phyloP scores from a whole-genome alignment of 1,140 invertebrate species.

The Heliconius hermathena region DNA sequence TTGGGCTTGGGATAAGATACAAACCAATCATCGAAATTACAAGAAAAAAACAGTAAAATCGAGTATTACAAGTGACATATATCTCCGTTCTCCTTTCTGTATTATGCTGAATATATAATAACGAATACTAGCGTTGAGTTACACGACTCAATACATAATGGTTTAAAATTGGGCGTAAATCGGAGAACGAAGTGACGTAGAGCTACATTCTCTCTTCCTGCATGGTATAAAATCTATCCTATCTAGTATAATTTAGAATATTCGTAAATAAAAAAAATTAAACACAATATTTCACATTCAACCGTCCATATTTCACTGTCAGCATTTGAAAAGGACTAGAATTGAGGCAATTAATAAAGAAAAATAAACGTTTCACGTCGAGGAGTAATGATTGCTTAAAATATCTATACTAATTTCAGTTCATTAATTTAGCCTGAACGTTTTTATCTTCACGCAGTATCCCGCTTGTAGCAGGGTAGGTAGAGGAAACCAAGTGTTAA shows the following conservation, averaged over 20 bases:
- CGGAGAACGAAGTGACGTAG: too few species aligned
- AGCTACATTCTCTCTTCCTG: too few species aligned
- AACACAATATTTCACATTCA: conserved; percentile 4
- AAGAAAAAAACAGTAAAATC: too few species aligned
- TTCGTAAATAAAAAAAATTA: conserved; percentile 3
- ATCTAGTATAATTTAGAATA: too few species aligned
- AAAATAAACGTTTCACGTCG: conserved; percentile 23
- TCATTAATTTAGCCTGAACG: not conserved
- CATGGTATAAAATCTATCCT: too few species aligned
- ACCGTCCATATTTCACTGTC: conserved; percentile 15
- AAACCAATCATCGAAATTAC: too few species aligned
- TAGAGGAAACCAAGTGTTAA: not conserved
- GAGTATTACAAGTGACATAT: too few species aligned
- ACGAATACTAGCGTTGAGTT: too few species aligned
- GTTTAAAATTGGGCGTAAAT: too few species aligned
- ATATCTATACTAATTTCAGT: not conserved
- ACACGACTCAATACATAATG: too few species aligned
- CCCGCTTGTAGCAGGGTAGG: not conserved
- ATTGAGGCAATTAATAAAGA: conserved; percentile 21
- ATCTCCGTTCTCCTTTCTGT: too few species aligned
- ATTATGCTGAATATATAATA: too few species aligned
- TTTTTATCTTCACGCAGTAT: not conserved
- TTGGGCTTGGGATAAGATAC: not conserved
- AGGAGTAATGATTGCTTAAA: conserved; percentile 7
- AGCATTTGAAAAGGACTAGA: conserved; percentile 14